Percentiles rank a stretch among this genome's conserved stretches.
Evolutionary conservation across 2,888 invertebrate species (phyloP).

Genomic region (Drosophila nigricruria): DNA sequence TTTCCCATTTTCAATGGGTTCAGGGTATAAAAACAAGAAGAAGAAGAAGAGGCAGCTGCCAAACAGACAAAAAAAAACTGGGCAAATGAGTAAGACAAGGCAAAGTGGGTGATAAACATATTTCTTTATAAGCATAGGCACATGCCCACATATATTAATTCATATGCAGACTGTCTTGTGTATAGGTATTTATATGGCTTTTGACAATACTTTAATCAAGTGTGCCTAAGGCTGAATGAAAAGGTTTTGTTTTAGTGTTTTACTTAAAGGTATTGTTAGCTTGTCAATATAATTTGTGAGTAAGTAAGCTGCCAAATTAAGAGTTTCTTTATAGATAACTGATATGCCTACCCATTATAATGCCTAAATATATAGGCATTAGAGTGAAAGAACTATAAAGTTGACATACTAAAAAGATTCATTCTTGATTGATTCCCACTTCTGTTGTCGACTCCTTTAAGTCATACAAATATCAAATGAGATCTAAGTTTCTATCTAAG

Average conservation of each 20-base stretch:
- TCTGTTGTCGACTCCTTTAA: no score
- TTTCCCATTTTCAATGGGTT: no score
- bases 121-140: conserved; percentile 46
- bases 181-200: conserved; percentile 21
- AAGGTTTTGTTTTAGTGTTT: conserved; percentile 24
- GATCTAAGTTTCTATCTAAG: neutral
- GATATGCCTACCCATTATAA: no score
- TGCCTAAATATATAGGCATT: no score
- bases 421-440: neutral
- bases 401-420: neutral
- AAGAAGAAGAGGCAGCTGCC: conserved; percentile 20
- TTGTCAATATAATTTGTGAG: no score
- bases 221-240: conserved; percentile 32
- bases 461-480: neutral
- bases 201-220: conserved; percentile 60
- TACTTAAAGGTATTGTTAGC: no score
- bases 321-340: neutral
- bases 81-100: conserved; percentile 10
- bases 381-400: no score
- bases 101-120: conserved; percentile 57
- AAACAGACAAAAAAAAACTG: conserved; percentile 5
- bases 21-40: conserved; percentile 17
- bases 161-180: neutral
- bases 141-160: conserved; percentile 20
- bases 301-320: no score